Conservation (phyloP, 2,888 invertebrate genomes). For the Zaprionus lineosus region DNA sequence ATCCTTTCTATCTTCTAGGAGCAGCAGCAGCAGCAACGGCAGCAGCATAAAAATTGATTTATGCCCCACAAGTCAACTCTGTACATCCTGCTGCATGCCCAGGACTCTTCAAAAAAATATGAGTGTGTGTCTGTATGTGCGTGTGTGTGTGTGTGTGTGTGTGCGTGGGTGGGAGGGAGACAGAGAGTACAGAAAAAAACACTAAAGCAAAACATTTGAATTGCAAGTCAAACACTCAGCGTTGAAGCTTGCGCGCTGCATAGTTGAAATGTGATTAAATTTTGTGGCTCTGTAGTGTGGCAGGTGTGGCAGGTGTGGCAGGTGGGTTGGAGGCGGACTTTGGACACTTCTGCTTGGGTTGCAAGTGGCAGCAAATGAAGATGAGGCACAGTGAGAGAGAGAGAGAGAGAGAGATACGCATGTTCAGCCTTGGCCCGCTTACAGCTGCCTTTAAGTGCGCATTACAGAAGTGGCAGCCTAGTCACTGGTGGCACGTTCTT, state of each 20-base stretch:
- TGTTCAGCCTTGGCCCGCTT: constrained; percentile 37
- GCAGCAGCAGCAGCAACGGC: constrained; percentile 25
- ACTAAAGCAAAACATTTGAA: constrained; percentile 45
- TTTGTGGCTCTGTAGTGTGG: constrained; percentile 5
- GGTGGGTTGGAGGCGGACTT: too few relatives aligned
- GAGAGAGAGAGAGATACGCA: neutral
- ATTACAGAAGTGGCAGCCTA: constrained; percentile 14
- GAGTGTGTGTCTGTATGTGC: neutral
- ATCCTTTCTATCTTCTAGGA: neutral
- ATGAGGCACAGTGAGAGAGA: neutral
- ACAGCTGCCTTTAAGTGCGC: constrained; percentile 9
- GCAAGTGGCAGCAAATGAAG: constrained; percentile 1
- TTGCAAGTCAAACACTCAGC: constrained; percentile 66
- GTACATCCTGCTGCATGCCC: constrained; percentile 1
- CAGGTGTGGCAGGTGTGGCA: constrained; percentile 15
- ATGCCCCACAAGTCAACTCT: constrained; percentile 38
- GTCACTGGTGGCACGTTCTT: constrained; percentile 1
- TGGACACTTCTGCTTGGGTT: too few relatives aligned
- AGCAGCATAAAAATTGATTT: constrained; percentile 70
- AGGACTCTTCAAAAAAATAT: constrained; percentile 2
- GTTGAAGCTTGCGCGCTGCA: constrained; percentile 42
- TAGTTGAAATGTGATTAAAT: constrained; percentile 46
- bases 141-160: neutral
- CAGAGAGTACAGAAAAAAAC: neutral
- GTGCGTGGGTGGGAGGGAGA: neutral